Evolutionary conservation across 2,797 vertebrate genomes (phyloP), one percentile per base, ranked within the genome.

Genomic region (Uromys caudimaculatus): DNA sequence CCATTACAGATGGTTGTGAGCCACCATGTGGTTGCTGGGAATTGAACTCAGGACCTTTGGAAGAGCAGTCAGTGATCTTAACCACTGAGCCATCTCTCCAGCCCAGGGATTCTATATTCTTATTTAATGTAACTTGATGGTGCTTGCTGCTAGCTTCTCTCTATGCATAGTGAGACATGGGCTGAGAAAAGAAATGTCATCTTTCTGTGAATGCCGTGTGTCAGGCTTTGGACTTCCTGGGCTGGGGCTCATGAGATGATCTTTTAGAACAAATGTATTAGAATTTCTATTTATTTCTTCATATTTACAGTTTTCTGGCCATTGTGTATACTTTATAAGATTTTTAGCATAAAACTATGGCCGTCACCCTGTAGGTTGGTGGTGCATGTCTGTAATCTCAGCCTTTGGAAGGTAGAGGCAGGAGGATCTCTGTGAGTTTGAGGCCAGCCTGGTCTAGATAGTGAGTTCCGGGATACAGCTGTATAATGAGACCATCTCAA

Each of bases 241-340:
- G 54, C 12, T 23, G 4, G 27, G 6, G 47, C 64, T 85, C 64
- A 21, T 56, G 16, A 23, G 58, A 71, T 10, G 35, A 24, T 62
- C 71, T 52, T 4, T 27, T 10, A 44, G 54, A 47, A 93, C 75
- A 47, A 88, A 85, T 50, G 58, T 81, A 23, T 27, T 44, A 54
- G 47, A 64, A 89, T 47, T 89, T 89, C 47, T 85, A 3, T 87
- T 89, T 94, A 60, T 85, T 88, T 79, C 52, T 93, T 12, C 4
- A 24, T 92, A 78, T 52, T 95, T 67, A 41, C 17, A 79, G 78
- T 83, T 85, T 86, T 83, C 8, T 85, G 8, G 1, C 64, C 84
- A 13, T 83, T 94, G 0, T 89, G 0, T 94, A 6, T 90, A 35
- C 73, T 64, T 85, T 76, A 58, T 52, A 91, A 77, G 73, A 86